These are phyloP conservation scores for Acanthococcus lagerstroemiae DNA, from an alignment of 2,888 invertebrate species.

Conservation along the genomic window DNA sequence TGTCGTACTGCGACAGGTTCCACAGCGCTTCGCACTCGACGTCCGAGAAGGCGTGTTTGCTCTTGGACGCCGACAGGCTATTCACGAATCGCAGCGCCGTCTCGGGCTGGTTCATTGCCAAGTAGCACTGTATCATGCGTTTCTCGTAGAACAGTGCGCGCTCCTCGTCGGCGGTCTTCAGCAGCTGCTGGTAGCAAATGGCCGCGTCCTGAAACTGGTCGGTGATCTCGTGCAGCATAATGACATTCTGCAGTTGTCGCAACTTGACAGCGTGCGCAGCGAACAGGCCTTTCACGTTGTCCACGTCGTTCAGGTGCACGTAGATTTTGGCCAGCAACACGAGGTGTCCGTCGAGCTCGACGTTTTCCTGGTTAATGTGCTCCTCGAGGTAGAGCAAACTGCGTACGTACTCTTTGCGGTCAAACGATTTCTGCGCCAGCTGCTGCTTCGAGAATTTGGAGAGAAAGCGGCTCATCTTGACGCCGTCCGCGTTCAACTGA, in stretches of 20 bases:
- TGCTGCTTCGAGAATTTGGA: constrained; percentile 52
- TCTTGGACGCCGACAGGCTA: not conserved
- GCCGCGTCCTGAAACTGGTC: constrained; percentile 76
- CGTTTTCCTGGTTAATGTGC: constrained; percentile 52
- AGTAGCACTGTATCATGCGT: constrained; percentile 75
- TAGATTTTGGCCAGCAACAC: constrained; percentile 58
- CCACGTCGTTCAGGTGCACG: constrained; percentile 77
- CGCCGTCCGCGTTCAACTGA: not conserved
- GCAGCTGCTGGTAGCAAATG: constrained; percentile 74
- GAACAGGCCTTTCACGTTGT: constrained; percentile 68
- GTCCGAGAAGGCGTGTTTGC: not conserved
- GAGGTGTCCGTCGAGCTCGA: not conserved
- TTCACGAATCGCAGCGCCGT: constrained; percentile 54
- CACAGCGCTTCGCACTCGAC: constrained; percentile 61
- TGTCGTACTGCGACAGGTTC: constrained; percentile 74
- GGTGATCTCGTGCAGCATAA: constrained; percentile 72
- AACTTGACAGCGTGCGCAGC: constrained; percentile 59
- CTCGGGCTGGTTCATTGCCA: constrained; percentile 76
- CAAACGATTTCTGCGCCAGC: constrained; percentile 62
- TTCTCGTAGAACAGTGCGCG: constrained; percentile 39
- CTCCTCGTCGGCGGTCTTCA: constrained; percentile 41
- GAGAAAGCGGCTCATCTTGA: constrained; percentile 38
- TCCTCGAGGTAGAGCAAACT: constrained; percentile 65
- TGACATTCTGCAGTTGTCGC: constrained; percentile 69
- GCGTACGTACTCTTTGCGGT: constrained; percentile 63